These are phyloP conservation scores for Drosophila histrio DNA, from an alignment of 2,888 invertebrate species.

Conservation along the genomic window DNA sequence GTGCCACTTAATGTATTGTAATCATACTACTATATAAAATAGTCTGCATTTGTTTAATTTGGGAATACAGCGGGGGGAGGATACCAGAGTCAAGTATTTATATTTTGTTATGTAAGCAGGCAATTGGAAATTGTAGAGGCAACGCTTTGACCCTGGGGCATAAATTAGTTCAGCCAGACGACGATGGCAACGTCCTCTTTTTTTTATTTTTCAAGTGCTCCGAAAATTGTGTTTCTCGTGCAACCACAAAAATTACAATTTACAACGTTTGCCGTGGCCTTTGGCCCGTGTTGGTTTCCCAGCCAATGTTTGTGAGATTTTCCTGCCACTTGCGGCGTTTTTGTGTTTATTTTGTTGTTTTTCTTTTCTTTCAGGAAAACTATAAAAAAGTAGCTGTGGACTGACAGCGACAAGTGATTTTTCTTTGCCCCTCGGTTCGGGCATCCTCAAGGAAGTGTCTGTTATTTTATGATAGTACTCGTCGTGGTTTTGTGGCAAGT, in stretches of 20 bases:
- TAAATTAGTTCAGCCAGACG: slow-evolving; percentile 50
- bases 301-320: slow-evolving; percentile 34
- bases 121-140: slow-evolving; percentile 13
- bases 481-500: slow-evolving; percentile 17
- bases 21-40: too few relatives aligned
- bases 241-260: slow-evolving; percentile 27
- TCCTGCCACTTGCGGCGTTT: slow-evolving; percentile 57
- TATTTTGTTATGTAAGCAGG: not conserved
- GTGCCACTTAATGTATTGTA: not conserved
- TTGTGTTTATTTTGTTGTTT: slow-evolving; percentile 44
- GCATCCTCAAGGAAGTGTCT: slow-evolving; percentile 33
- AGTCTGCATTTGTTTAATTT: slow-evolving; percentile 18
- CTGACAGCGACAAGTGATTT: slow-evolving; percentile 71
- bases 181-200: slow-evolving; percentile 29
- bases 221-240: slow-evolving; percentile 22
- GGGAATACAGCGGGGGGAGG: not conserved
- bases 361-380: slow-evolving; percentile 35
- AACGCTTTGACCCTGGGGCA: slow-evolving; percentile 23
- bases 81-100: not conserved
- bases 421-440: not conserved
- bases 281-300: slow-evolving; percentile 31
- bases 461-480: slow-evolving; percentile 28
- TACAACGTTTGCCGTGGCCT: slow-evolving; percentile 46
- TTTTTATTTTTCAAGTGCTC: slow-evolving; percentile 53
- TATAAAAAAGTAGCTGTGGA: slow-evolving; percentile 59